Evolutionary conservation across 92 coral and sea anemone species (phyloP).

Genomic region (Pocillopora grandis): DNA sequence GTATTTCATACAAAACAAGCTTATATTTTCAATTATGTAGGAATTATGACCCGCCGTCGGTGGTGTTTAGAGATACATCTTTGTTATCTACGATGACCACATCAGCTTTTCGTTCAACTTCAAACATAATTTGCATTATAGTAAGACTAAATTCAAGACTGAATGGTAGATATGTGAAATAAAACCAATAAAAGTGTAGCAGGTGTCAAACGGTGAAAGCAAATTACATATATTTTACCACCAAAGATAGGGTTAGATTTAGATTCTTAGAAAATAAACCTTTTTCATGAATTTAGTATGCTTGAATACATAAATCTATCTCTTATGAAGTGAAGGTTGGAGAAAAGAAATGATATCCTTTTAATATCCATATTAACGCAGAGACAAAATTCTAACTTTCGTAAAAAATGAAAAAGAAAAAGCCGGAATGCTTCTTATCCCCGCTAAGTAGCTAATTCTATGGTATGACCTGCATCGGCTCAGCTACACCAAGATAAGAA

Average conservation of each 20-base stretch:
- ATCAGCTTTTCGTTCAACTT: not conserved
- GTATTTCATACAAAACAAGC: not conserved
- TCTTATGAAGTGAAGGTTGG: too few species aligned
- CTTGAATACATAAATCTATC: not conserved
- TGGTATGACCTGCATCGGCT: too few species aligned
- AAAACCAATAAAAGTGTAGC: not conserved
- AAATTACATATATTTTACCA: not conserved
- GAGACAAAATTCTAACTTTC: too few species aligned
- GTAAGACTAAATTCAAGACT: not conserved
- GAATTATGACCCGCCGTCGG: not conserved
- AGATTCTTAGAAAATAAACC: not conserved
- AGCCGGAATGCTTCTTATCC: too few species aligned
- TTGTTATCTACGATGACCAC: not conserved
- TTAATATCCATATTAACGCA: too few species aligned
- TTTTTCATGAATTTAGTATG: not conserved
- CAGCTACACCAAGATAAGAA: too few species aligned
- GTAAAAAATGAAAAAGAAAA: too few species aligned
- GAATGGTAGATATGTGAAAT: too few species aligned
- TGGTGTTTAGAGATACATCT: not conserved
- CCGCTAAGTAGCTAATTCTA: too few species aligned
- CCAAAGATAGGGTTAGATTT: not conserved
- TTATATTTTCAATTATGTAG: not conserved
- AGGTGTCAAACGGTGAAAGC: not conserved
- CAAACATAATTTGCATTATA: not conserved
- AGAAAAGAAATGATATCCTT: too few species aligned